Percentiles rank a stretch among this genome's conserved stretches.
phyloP scores from a whole-genome alignment of 2,113 vertebrate genomes.

The Morone chrysops region DNA sequence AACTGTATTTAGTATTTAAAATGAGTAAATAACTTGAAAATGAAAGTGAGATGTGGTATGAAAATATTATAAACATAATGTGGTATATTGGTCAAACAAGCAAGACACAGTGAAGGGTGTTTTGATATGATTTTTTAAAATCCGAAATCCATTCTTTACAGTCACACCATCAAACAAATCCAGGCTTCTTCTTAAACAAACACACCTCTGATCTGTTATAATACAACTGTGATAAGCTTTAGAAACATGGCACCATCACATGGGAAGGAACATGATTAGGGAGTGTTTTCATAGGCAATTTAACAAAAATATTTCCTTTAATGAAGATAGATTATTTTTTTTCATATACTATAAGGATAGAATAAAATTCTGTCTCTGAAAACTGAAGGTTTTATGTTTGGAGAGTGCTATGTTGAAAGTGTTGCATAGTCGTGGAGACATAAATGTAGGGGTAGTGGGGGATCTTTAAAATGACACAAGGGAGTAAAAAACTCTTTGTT shows the following conservation, averaged over 20 bases:
- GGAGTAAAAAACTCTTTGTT: constrained; percentile 52
- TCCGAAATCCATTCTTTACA: constrained; percentile 71
- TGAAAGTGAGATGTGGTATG: background rate
- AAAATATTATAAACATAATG: background rate
- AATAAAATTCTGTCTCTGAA: constrained; percentile 71
- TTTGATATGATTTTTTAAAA: constrained; percentile 62
- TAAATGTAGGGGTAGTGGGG: constrained; percentile 21
- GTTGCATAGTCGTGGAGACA: constrained; percentile 82
- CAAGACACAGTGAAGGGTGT: constrained; percentile 36
- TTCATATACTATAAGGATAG: constrained; percentile 74
- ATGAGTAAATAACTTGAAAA: background rate
- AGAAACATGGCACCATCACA: constrained; percentile 81
- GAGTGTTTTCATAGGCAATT: constrained; percentile 57
- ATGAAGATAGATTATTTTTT: constrained; percentile 63
- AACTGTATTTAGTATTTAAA: background rate
- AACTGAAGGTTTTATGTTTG: constrained; percentile 54
- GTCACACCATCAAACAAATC: constrained; percentile 67
- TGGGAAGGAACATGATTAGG: constrained; percentile 55
- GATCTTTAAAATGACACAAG: constrained; percentile 51
- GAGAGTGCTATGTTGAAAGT: constrained; percentile 65
- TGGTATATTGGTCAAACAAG: constrained; percentile 24
- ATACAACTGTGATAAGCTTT: constrained; percentile 75
- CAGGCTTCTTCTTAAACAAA: constrained; percentile 63
- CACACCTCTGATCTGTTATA: constrained; percentile 59
- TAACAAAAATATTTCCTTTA: constrained; percentile 78